Percentiles rank a stretch among this genome's conserved stretches.
These are phyloP conservation scores for Leucoptera coffeella DNA, from an alignment of 2,888 invertebrate genomes.

Conservation along the genomic window DNA sequence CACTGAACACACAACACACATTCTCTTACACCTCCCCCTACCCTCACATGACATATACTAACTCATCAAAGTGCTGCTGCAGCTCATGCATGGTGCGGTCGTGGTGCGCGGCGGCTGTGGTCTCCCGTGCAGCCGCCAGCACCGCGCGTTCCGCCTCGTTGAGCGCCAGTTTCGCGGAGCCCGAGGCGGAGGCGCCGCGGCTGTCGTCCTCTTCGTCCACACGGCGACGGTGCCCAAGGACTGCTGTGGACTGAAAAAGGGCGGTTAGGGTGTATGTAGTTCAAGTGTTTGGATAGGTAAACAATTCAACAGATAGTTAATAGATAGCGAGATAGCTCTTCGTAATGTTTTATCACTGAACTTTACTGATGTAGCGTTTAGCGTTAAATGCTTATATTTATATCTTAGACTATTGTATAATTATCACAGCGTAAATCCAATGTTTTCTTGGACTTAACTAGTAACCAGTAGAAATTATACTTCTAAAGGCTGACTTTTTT, in stretches of 20 bases:
- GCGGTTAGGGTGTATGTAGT: too few relatives aligned
- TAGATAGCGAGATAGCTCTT: neutral
- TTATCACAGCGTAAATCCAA: too few relatives aligned
- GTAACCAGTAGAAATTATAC: too few relatives aligned
- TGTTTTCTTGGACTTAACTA: too few relatives aligned
- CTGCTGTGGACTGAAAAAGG: slow-evolving; percentile 65
- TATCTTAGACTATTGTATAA: too few relatives aligned
- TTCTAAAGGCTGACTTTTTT: too few relatives aligned
- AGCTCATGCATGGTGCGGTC: slow-evolving; percentile 72
- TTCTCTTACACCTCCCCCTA: slow-evolving; percentile 61
- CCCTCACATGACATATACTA: slow-evolving; percentile 43
- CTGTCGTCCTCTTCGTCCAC: too few relatives aligned
- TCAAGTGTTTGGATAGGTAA: neutral
- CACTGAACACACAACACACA: slow-evolving; percentile 2
- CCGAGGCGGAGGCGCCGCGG: too few relatives aligned
- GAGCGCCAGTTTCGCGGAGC: slow-evolving; percentile 28
- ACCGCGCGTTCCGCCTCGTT: slow-evolving; percentile 51
- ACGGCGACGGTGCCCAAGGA: slow-evolving; percentile 67
- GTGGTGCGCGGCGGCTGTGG: slow-evolving; percentile 69
- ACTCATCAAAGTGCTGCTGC: slow-evolving; percentile 68
- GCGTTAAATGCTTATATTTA: too few relatives aligned
- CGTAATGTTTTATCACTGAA: too few relatives aligned
- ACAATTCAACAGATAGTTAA: too few relatives aligned
- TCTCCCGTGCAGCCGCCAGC: slow-evolving; percentile 35
- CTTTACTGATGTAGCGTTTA: too few relatives aligned